phyloP scores from a whole-genome alignment of 2,888 invertebrate genomes.

The Itoplectis maculator region DNA sequence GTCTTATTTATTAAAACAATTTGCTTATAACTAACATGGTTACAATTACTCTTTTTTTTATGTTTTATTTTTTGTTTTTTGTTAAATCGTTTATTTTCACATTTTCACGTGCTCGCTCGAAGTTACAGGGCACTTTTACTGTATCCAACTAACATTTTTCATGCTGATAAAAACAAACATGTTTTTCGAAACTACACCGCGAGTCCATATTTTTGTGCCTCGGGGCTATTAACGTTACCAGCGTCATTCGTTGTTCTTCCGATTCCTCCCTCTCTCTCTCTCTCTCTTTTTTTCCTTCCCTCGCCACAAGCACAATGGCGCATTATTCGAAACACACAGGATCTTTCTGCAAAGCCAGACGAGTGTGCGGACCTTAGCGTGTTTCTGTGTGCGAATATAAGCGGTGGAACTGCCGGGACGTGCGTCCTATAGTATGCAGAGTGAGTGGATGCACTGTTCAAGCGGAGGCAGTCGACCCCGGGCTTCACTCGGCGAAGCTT shows the following conservation, averaged over 20 bases:
- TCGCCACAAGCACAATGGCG: background rate
- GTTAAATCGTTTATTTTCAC: no score
- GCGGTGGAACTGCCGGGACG: background rate
- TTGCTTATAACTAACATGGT: no score
- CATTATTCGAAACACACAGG: slow-evolving; percentile 21
- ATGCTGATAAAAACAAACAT: background rate
- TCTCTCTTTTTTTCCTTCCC: background rate
- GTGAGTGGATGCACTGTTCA: slow-evolving; percentile 42
- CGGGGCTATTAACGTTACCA: slow-evolving; percentile 7
- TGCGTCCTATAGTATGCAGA: slow-evolving; percentile 1
- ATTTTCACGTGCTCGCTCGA: no score
- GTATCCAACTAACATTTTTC: background rate
- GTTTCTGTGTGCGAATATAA: slow-evolving; percentile 7
- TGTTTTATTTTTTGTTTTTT: no score
- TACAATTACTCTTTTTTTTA: no score
- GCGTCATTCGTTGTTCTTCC: slow-evolving; percentile 1
- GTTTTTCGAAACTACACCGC: background rate
- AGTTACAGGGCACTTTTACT: no score
- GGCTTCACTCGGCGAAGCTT: slow-evolving; percentile 11
- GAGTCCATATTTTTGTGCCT: background rate
- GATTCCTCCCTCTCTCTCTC: background rate
- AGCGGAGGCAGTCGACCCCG: slow-evolving; percentile 39
- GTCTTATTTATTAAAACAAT: no score
- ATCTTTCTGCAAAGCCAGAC: slow-evolving; percentile 9
- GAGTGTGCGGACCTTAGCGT: slow-evolving; percentile 3